Percentiles rank a stretch among this genome's conserved stretches.
phyloP scores from a whole-genome alignment of 2,888 invertebrate species.

The Cryptus viduatorius region DNA sequence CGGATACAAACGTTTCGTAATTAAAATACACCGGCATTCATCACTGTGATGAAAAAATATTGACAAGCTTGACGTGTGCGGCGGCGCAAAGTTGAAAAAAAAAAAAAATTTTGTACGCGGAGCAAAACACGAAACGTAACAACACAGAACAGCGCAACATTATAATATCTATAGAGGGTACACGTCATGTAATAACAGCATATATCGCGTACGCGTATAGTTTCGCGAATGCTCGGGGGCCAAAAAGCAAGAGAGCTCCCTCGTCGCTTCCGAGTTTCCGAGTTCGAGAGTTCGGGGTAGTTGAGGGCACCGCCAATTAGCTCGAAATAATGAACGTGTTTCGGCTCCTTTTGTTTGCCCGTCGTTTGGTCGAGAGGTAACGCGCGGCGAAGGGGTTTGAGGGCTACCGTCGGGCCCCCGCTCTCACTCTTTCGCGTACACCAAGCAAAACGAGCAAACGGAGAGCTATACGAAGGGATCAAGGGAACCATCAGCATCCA shows the following conservation, averaged over 20 bases:
- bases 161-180: constrained; percentile 15
- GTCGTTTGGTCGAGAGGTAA: constrained; percentile 69
- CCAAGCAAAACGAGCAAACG: constrained; percentile 6
- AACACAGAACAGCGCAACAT: constrained; percentile 23
- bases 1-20: neutral
- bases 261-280: constrained; percentile 55
- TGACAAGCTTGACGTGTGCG: neutral
- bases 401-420: constrained; percentile 52
- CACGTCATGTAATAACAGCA: constrained; percentile 41
- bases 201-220: constrained; percentile 29
- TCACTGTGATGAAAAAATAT: neutral
- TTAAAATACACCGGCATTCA: neutral
- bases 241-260: constrained; percentile 18
- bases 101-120: constrained; percentile 4
- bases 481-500: constrained; percentile 50
- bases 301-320: constrained; percentile 84
- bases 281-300: constrained; percentile 66
- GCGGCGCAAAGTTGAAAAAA: neutral
- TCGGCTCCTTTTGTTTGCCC: constrained; percentile 83
- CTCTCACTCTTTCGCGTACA: constrained; percentile 28
- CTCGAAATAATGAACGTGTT: constrained; percentile 85
- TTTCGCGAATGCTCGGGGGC: constrained; percentile 37
- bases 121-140: constrained; percentile 13
- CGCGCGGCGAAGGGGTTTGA: constrained; percentile 26
- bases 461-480: constrained; percentile 37